A percentile compares a stretch with the other conserved stretches of the same genome.
These are phyloP conservation scores for Tenebrosternarchus preto DNA, from an alignment of 2,113 vertebrate genomes.

Conservation along the genomic window DNA sequence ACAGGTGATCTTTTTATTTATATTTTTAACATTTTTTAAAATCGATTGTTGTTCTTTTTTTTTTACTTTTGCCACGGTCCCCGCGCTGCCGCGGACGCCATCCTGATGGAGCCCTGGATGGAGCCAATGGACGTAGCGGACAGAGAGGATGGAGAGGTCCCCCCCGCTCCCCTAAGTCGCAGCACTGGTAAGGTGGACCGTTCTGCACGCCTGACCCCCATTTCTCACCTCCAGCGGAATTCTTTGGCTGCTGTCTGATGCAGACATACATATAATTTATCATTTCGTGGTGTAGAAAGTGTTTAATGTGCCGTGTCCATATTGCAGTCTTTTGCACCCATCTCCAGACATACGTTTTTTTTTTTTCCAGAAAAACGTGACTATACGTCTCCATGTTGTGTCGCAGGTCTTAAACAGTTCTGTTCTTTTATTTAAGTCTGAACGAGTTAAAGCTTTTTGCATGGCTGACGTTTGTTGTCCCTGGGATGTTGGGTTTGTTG, in stretches of 20 bases:
- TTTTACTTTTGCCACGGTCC: neutral
- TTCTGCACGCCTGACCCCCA: neutral
- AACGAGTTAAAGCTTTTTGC: too few species aligned
- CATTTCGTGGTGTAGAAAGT: slow-evolving; percentile 34
- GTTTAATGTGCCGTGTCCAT: neutral
- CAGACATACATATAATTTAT: slow-evolving; percentile 60
- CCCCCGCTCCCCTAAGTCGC: too few species aligned
- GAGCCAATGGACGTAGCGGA: neutral
- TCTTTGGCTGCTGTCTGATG: slow-evolving; percentile 11
- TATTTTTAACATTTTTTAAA: too few species aligned
- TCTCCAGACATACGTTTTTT: too few species aligned
- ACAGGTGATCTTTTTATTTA: neutral
- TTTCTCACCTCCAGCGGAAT: slow-evolving; percentile 6
- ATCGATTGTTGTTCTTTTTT: neutral
- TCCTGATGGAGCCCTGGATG: too few species aligned
- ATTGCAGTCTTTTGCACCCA: slow-evolving; percentile 13
- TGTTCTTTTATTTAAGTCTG: neutral
- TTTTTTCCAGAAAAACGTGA: neutral
- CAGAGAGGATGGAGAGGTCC: neutral
- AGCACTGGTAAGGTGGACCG: neutral
- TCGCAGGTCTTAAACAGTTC: neutral
- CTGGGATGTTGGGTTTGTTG: neutral
- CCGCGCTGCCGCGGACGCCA: neutral
- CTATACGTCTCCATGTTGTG: neutral
- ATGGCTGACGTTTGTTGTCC: too few species aligned